A percentile compares a stretch with the other conserved stretches of the same genome.
Evolutionary conservation across 2,888 invertebrate genomes (phyloP).

Genomic region (Hololepta plana): DNA sequence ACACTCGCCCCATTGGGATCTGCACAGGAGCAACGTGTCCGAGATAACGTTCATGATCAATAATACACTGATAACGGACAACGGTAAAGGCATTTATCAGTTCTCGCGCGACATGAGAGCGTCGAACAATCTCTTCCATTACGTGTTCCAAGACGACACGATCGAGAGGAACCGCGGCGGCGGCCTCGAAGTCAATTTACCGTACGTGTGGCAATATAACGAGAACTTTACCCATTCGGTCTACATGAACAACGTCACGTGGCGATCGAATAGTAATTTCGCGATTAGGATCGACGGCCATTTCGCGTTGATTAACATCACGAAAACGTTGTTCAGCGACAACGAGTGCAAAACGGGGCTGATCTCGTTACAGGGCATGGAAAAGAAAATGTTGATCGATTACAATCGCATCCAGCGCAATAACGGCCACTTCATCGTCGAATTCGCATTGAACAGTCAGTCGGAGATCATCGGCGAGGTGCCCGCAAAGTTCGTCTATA

Average conservation of each 20-base stretch:
- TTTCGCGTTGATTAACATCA: slow-evolving; percentile 76
- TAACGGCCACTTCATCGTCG: slow-evolving; percentile 63
- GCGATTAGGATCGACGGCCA: slow-evolving; percentile 80
- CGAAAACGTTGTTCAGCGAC: slow-evolving; percentile 65
- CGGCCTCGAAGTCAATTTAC: slow-evolving; percentile 76
- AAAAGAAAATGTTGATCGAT: slow-evolving; percentile 77
- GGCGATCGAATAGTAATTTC: slow-evolving; percentile 74
- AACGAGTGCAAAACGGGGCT: slow-evolving; percentile 72
- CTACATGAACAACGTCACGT: slow-evolving; percentile 71
- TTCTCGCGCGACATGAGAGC: slow-evolving; percentile 84
- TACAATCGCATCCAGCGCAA: slow-evolving; percentile 67
- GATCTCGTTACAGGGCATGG: slow-evolving; percentile 81
- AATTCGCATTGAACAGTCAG: slow-evolving; percentile 79
- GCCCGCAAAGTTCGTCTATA: slow-evolving; percentile 58
- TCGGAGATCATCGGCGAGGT: slow-evolving; percentile 82
- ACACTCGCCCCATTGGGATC: slow-evolving; percentile 73
- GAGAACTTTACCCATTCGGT: slow-evolving; percentile 88
- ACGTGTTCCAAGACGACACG: slow-evolving; percentile 70
- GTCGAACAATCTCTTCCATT: slow-evolving; percentile 95
- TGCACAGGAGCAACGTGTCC: slow-evolving; percentile 69
- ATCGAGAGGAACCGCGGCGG: slow-evolving; percentile 72
- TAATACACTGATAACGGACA: slow-evolving; percentile 66
- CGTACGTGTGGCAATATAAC: slow-evolving; percentile 90
- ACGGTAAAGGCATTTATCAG: slow-evolving; percentile 74
- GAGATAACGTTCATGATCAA: slow-evolving; percentile 84